These are phyloP conservation scores for Rotaria sp. DNA, from an alignment of 2,888 invertebrate genomes.

Conservation along the genomic window DNA sequence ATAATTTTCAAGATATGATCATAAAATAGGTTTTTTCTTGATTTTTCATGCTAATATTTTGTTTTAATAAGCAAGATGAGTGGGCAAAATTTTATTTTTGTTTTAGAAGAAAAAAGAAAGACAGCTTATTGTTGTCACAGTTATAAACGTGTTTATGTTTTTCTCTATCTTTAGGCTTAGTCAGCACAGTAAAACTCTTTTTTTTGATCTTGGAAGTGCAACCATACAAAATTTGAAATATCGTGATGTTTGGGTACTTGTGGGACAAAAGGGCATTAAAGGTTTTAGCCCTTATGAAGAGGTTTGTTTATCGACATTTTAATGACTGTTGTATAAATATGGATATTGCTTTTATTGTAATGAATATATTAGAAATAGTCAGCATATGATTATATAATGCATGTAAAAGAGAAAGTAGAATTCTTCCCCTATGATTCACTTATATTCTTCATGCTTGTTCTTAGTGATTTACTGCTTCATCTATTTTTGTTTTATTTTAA, in stretches of 20 bases:
- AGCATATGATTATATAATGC: no score
- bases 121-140: no score
- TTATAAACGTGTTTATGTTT: background rate
- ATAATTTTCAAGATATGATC: background rate
- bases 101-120: background rate
- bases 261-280: slow-evolving; percentile 58
- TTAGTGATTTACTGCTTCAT: background rate
- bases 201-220: slow-evolving; percentile 59
- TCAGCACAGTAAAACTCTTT: slow-evolving; percentile 56
- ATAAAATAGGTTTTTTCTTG: background rate
- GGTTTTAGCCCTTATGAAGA: slow-evolving; percentile 59
- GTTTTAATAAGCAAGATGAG: background rate
- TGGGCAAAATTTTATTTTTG: background rate
- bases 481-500: no score
- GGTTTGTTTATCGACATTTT: slow-evolving; percentile 44
- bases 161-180: slow-evolving; percentile 52
- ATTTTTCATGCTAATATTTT: background rate
- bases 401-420: no score
- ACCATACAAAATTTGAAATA: slow-evolving; percentile 60
- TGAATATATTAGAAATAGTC: no score
- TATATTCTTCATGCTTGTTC: no score
- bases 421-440: no score
- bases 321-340: background rate
- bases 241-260: slow-evolving; percentile 60
- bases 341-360: no score